phyloP scores from a whole-genome alignment of 2,113 vertebrate genomes.

The Anguilla rostrata region DNA sequence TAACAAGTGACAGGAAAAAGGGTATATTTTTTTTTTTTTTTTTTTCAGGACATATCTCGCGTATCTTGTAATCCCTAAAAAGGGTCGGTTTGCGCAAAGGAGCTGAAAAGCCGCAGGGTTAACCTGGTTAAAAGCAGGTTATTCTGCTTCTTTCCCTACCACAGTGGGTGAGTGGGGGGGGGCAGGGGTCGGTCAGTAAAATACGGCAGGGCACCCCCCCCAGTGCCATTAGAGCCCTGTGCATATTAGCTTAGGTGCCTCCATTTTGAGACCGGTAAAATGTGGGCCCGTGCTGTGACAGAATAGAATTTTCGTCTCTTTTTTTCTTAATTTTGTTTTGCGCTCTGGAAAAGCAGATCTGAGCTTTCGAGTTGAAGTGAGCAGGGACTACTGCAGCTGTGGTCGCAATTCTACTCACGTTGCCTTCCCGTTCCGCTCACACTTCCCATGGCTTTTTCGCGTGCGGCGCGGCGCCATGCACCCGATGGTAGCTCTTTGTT shows the following conservation, averaged over 20 bases:
- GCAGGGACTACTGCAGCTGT: not conserved
- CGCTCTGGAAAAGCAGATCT: not conserved
- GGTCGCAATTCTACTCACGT: not conserved
- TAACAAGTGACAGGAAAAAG: no score
- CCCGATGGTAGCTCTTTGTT: no score
- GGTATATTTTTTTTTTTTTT: no score
- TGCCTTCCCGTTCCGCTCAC: not conserved
- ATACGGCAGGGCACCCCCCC: not conserved
- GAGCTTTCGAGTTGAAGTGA: not conserved
- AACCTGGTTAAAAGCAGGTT: no score
- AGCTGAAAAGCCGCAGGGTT: no score
- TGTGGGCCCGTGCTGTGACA: not conserved
- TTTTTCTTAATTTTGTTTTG: slow-evolving; percentile 2
- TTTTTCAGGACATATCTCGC: no score
- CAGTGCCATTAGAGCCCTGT: slow-evolving; percentile 60
- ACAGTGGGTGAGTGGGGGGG: no score
- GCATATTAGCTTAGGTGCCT: not conserved
- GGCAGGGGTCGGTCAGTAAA: not conserved
- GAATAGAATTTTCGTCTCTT: not conserved
- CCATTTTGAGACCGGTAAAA: not conserved
- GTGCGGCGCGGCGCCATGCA: no score
- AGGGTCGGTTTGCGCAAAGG: no score
- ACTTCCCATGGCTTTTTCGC: no score
- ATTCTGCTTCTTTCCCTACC: no score
- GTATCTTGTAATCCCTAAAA: no score